Evolutionary conservation across 1,140 invertebrate genomes (phyloP).

Genomic region (Ceratina japonica): DNA sequence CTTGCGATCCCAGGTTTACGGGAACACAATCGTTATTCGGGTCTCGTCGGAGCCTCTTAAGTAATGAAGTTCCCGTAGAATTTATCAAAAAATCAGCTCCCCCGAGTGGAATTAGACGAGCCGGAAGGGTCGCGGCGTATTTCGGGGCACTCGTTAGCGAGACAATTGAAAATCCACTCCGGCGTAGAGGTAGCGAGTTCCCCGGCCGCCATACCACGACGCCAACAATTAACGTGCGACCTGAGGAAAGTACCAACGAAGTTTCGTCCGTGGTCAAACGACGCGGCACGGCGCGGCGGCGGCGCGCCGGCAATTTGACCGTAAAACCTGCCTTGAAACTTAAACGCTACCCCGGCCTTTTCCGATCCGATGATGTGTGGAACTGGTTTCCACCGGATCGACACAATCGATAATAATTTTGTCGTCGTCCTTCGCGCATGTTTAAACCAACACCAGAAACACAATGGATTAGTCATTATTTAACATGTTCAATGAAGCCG

Average conservation of each 20-base stretch:
- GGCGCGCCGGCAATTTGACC: background rate
- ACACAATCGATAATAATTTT: background rate
- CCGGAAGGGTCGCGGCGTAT: background rate
- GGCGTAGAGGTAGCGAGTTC: background rate
- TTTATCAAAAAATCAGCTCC: background rate
- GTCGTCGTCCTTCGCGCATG: too few species aligned
- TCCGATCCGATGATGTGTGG: background rate
- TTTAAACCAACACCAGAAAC: too few species aligned
- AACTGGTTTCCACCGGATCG: background rate
- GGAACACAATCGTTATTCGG: too few species aligned
- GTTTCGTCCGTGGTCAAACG: background rate
- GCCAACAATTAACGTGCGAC: conserved; percentile 4
- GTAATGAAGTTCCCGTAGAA: background rate
- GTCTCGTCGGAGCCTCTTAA: too few species aligned
- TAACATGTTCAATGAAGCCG: too few species aligned
- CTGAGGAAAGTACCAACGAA: background rate
- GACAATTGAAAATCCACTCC: conserved; percentile 19
- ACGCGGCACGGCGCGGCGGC: background rate
- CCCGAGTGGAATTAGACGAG: background rate
- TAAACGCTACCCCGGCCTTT: background rate
- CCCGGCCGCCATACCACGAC: too few species aligned
- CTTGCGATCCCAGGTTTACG: too few species aligned
- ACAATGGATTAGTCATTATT: too few species aligned
- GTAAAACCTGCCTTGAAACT: conserved; percentile 19
- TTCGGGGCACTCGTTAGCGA: conserved; percentile 6